These are phyloP conservation scores for Lamellibrachia luymesi DNA, from an alignment of 1,140 invertebrate species.

Conservation along the genomic window DNA sequence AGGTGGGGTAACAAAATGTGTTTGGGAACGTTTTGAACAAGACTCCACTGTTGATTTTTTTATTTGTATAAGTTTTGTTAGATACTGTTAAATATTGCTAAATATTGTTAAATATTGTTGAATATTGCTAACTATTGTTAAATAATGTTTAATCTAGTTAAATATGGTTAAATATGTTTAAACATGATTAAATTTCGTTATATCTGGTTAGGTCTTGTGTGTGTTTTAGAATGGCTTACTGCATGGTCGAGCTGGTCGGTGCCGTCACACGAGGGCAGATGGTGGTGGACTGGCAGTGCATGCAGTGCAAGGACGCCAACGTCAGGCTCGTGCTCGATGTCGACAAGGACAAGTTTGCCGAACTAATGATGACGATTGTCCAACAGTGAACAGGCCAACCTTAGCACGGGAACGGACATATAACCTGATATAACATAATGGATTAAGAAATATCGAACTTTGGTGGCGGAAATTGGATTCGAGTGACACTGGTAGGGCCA, in stretches of 20 bases:
- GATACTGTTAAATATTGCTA: too few species aligned
- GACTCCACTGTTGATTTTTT: background rate
- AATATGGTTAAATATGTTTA: too few species aligned
- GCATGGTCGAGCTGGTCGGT: background rate
- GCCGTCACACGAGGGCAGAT: slow-evolving; percentile 14
- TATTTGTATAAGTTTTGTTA: too few species aligned
- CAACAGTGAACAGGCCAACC: background rate
- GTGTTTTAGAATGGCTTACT: background rate
- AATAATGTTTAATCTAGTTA: too few species aligned
- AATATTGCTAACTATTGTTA: too few species aligned
- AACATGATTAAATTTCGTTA: too few species aligned
- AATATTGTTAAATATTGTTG: too few species aligned
- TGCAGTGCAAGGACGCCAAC: background rate
- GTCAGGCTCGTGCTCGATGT: background rate
- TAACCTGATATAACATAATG: too few species aligned
- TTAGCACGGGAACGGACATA: background rate
- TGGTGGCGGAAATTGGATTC: too few species aligned
- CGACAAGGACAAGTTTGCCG: slow-evolving; percentile 4
- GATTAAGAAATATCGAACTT: too few species aligned
- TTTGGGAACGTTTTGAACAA: background rate
- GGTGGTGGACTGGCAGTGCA: slow-evolving; percentile 8
- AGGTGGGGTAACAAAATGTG: background rate
- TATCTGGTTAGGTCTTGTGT: too few species aligned
- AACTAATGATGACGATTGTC: slow-evolving; percentile 6
- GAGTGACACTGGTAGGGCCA: too few species aligned